phyloP scores from a whole-genome alignment of 2,797 vertebrate species.

The Ptychadena robeensis region DNA sequence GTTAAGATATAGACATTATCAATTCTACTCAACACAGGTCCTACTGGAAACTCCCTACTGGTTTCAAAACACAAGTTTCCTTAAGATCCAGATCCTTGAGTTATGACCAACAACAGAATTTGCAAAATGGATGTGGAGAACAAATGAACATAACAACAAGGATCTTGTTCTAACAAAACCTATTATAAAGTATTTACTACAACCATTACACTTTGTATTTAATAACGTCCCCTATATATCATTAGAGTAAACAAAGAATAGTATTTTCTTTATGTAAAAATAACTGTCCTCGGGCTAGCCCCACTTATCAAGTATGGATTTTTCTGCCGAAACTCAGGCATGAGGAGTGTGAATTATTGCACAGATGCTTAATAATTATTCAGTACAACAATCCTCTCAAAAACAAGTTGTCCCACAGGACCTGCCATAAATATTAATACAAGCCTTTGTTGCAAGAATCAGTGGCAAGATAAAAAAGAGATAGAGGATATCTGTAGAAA shows the following conservation, averaged over 20 bases:
- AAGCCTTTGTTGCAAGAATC: slow-evolving; percentile 75
- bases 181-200: slow-evolving; percentile 4
- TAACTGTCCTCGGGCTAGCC: slow-evolving; percentile 64
- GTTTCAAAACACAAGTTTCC: not conserved
- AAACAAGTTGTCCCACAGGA: slow-evolving; percentile 79
- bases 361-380: slow-evolving; percentile 79
- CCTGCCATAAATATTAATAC: slow-evolving; percentile 84
- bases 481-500: slow-evolving; percentile 70
- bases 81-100: too few relatives aligned
- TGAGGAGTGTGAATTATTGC: slow-evolving; percentile 70
- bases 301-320: slow-evolving; percentile 57
- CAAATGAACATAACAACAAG: not conserved
- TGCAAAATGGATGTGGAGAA: not conserved
- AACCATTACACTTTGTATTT: slow-evolving; percentile 5
- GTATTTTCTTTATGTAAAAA: slow-evolving; percentile 62
- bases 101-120: not conserved
- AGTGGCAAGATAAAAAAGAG: slow-evolving; percentile 79
- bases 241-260: slow-evolving; percentile 23
- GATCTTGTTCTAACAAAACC: not conserved
- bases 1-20: too few relatives aligned
- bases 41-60: not conserved
- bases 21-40: not conserved
- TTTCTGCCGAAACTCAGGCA: slow-evolving; percentile 74
- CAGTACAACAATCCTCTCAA: slow-evolving; percentile 63
- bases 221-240: slow-evolving; percentile 24